Conservation (phyloP, 2,113 vertebrate genomes). For the Pomatostomus ruficeps region DNA sequence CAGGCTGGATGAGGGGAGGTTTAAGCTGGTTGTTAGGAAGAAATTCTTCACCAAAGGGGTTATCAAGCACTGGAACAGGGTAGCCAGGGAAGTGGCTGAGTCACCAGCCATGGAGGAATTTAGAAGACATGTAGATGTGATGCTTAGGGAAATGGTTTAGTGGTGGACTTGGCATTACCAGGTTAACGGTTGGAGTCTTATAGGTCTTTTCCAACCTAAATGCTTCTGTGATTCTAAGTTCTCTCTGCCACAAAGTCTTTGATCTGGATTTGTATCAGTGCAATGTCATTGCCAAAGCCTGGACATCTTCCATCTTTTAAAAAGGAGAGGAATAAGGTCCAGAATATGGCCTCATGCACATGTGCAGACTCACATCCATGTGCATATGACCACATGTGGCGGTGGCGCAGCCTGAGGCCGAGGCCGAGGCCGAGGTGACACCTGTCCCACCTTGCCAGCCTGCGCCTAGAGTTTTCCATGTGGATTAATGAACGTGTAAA, state of each 20-base stretch:
- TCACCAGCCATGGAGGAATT: neutral
- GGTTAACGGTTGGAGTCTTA: neutral
- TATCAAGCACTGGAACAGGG: neutral
- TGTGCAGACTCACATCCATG: accelerated
- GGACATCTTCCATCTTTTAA: neutral
- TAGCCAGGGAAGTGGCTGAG: neutral
- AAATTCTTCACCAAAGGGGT: neutral
- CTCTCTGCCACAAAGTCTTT: neutral
- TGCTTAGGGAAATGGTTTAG: neutral
- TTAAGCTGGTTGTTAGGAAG: neutral
- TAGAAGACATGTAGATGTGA: neutral
- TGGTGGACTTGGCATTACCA: neutral
- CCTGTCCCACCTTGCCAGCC: too few relatives aligned
- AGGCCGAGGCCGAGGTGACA: too few relatives aligned
- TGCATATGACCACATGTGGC: too few relatives aligned
- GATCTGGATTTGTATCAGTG: neutral
- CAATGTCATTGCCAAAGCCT: neutral
- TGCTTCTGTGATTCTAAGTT: neutral
- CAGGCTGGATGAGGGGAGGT: neutral
- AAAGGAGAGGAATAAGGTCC: neutral
- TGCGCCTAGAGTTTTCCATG: too few relatives aligned
- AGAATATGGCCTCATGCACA: accelerated
- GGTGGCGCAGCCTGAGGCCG: too few relatives aligned
- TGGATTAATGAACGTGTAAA: too few relatives aligned
- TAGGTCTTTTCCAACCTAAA: neutral